Conservation (phyloP, 2,888 invertebrate species). For the Ephialtes manifestator region DNA sequence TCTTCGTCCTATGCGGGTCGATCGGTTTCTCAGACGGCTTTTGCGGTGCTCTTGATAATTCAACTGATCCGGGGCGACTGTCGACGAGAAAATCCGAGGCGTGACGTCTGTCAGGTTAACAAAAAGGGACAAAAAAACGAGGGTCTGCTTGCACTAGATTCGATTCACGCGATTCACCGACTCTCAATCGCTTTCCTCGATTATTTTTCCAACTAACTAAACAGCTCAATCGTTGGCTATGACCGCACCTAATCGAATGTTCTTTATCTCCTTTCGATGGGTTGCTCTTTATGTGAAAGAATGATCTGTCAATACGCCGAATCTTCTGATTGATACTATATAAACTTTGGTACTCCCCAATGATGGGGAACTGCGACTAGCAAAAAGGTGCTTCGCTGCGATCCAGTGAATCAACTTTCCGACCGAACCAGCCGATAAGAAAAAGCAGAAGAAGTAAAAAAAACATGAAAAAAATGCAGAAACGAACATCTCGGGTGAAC, state of each 20-base stretch:
- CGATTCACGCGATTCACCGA: slow-evolving; percentile 55
- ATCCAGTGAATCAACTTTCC: slow-evolving; percentile 66
- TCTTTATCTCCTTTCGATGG: slow-evolving; percentile 1
- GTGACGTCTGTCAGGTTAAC: slow-evolving; percentile 45
- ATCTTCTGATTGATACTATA: slow-evolving; percentile 30
- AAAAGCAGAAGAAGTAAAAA: slow-evolving; percentile 43
- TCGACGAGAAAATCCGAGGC: slow-evolving; percentile 51
- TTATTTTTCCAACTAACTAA: neutral
- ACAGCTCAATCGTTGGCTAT: slow-evolving; percentile 1
- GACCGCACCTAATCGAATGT: slow-evolving; percentile 40
- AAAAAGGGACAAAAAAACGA: slow-evolving; percentile 38
- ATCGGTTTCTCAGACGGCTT: slow-evolving; percentile 45
- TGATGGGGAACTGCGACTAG: slow-evolving; percentile 10
- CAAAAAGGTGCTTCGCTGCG: slow-evolving; percentile 40
- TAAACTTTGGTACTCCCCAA: slow-evolving; percentile 38
- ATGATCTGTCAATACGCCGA: slow-evolving; percentile 29
- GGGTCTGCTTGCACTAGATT: slow-evolving; percentile 56
- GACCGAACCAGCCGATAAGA: slow-evolving; percentile 60
- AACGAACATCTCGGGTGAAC: slow-evolving; percentile 68
- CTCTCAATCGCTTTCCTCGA: slow-evolving; percentile 49
- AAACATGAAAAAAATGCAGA: slow-evolving; percentile 29
- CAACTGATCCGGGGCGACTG: slow-evolving; percentile 40
- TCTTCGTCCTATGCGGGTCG: slow-evolving; percentile 39
- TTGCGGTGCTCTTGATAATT: slow-evolving; percentile 53
- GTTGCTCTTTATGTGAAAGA: slow-evolving; percentile 7